These are phyloP conservation scores for Gymnothorax reevesii DNA, from an alignment of 2,797 vertebrate species.

Conservation along the genomic window DNA sequence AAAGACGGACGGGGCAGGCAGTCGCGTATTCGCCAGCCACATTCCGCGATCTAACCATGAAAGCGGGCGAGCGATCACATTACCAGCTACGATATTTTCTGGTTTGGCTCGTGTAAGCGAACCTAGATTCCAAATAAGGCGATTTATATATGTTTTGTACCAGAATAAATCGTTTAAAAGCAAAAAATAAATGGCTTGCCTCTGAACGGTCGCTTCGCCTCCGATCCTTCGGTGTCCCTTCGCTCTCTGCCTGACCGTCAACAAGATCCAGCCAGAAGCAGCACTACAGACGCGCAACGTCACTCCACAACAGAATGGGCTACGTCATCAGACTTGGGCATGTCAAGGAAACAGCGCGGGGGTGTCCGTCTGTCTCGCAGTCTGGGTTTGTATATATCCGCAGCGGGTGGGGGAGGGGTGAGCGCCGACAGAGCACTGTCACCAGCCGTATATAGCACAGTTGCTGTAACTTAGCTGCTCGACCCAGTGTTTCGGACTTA, in stretches of 20 bases:
- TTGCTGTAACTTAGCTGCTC: background rate
- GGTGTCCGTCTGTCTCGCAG: conserved; percentile 67
- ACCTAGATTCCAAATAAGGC: background rate
- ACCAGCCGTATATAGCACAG: conserved; percentile 11
- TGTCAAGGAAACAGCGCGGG: conserved; percentile 74
- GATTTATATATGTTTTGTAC: background rate
- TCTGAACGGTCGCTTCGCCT: conserved; percentile 47
- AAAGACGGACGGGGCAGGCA: background rate
- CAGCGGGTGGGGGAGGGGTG: conserved; percentile 30
- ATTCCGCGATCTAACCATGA: background rate
- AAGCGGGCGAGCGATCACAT: background rate
- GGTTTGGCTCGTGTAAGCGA: background rate
- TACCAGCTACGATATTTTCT: background rate
- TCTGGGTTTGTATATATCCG: conserved; percentile 53
- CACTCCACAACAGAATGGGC: conserved; percentile 70
- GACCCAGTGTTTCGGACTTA: background rate
- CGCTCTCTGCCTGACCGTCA: conserved; percentile 67
- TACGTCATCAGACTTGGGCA: conserved; percentile 71
- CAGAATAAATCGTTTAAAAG: background rate
- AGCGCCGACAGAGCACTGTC: conserved; percentile 16
- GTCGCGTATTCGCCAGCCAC: background rate
- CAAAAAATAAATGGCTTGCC: conserved; percentile 55
- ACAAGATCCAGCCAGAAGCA: conserved; percentile 71
- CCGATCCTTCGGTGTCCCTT: conserved; percentile 56
- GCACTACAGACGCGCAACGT: conserved; percentile 70